These are phyloP conservation scores for Ischnus inquisitorius DNA, from an alignment of 2,888 invertebrate species.

Conservation along the genomic window DNA sequence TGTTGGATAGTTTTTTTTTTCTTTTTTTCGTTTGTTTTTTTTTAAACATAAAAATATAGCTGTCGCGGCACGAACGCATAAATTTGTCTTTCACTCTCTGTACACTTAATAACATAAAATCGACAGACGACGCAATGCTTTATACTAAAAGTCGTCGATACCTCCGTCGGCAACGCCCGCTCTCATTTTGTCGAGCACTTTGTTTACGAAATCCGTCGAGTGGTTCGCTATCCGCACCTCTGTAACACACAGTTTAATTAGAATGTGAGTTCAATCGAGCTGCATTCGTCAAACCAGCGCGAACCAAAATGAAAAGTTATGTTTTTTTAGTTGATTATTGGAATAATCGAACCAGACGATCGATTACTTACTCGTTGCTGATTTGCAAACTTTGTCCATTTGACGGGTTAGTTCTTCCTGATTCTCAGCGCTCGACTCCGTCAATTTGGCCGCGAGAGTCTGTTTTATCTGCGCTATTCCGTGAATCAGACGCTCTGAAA, in stretches of 20 bases:
- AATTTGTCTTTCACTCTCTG: conserved; percentile 73
- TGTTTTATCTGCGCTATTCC: conserved; percentile 93
- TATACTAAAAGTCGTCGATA: conserved; percentile 89
- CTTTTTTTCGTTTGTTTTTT: conserved; percentile 46
- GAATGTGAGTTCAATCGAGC: conserved; percentile 28
- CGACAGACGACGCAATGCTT: conserved; percentile 58
- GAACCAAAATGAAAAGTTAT: background rate
- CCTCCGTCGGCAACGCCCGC: conserved; percentile 92
- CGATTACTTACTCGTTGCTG: conserved; percentile 89
- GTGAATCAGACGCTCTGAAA: conserved; percentile 91
- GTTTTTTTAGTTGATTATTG: too few species aligned
- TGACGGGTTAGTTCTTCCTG: conserved; percentile 90
- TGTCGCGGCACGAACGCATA: conserved; percentile 70
- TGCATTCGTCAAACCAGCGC: background rate
- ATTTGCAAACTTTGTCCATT: conserved; percentile 90
- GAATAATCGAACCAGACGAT: conserved; percentile 31
- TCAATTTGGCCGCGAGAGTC: conserved; percentile 89
- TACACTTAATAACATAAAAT: conserved; percentile 72
- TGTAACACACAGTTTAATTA: conserved; percentile 84
- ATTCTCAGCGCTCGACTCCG: conserved; percentile 87
- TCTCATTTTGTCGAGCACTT: conserved; percentile 94
- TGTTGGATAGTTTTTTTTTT: background rate
- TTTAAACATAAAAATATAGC: conserved; percentile 72
- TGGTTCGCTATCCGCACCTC: conserved; percentile 95
- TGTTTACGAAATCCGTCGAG: conserved; percentile 97